Conservation (phyloP, 1,140 invertebrate genomes). For the Ips nitidus region DNA sequence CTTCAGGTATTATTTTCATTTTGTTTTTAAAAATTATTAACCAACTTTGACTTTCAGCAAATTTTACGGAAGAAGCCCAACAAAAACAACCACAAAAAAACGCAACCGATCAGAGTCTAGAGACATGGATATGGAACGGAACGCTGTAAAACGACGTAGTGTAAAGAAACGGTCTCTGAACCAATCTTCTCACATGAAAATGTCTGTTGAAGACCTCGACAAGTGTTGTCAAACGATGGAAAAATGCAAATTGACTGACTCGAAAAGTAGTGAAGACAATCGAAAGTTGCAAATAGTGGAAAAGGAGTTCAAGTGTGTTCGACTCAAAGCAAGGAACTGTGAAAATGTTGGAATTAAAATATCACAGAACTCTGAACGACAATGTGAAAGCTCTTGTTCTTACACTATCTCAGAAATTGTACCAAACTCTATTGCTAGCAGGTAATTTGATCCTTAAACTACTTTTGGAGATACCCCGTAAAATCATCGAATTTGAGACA, state of each 20-base stretch:
- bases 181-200: constrained; percentile 17
- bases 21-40: not conserved
- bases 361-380: constrained; percentile 52
- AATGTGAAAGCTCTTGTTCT: constrained; percentile 51
- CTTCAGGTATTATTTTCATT: constrained; percentile 7
- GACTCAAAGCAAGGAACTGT: constrained; percentile 55
- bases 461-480: not conserved
- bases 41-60: constrained; percentile 20
- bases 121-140: constrained; percentile 8
- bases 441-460: constrained; percentile 48
- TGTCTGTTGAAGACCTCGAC: constrained; percentile 25
- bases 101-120: constrained; percentile 34
- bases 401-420: constrained; percentile 64
- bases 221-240: constrained; percentile 28
- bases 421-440: constrained; percentile 59
- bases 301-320: constrained; percentile 52
- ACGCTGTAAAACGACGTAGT: constrained; percentile 11
- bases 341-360: constrained; percentile 63
- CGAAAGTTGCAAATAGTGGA: constrained; percentile 20
- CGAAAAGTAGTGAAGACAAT: not conserved
- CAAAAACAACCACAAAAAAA: constrained; percentile 32
- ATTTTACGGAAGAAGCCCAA: constrained; percentile 32
- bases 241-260: constrained; percentile 19
- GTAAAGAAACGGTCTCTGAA: constrained; percentile 31
- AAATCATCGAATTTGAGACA: no score